These are phyloP conservation scores for Oreochromis aureus DNA, from an alignment of 2,113 vertebrate genomes.

Conservation along the genomic window DNA sequence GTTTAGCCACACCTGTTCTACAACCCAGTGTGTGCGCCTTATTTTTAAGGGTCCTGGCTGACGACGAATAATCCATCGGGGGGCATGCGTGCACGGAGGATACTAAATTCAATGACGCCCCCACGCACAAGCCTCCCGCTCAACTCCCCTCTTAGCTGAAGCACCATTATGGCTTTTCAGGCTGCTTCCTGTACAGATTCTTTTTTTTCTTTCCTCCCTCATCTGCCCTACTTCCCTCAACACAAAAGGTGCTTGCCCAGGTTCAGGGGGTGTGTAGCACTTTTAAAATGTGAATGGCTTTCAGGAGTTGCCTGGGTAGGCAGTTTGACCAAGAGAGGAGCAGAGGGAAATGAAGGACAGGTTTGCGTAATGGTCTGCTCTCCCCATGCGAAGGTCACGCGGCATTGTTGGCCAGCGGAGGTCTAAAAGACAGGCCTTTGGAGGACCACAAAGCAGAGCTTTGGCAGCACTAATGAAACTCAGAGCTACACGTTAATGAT, in stretches of 20 bases:
- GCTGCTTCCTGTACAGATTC: constrained; percentile 82
- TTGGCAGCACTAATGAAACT: constrained; percentile 82
- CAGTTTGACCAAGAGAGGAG: constrained; percentile 11
- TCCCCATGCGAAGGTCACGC: constrained; percentile 63
- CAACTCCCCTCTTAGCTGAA: constrained; percentile 70
- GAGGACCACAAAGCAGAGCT: constrained; percentile 81
- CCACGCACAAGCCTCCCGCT: constrained; percentile 63
- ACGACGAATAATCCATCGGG: not conserved
- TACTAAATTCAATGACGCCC: constrained; percentile 78
- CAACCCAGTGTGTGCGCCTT: not conserved
- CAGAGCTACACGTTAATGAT: constrained; percentile 86
- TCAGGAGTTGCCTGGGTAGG: constrained; percentile 45
- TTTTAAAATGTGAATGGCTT: constrained; percentile 69
- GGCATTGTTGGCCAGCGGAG: constrained; percentile 79
- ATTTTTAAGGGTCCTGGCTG: not conserved
- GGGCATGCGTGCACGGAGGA: constrained; percentile 46
- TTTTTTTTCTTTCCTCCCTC: constrained; percentile 66
- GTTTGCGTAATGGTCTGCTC: constrained; percentile 78
- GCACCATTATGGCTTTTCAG: constrained; percentile 83
- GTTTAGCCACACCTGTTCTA: constrained; percentile 38
- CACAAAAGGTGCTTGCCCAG: constrained; percentile 78
- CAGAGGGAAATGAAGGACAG: constrained; percentile 70
- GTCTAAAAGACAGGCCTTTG: constrained; percentile 77
- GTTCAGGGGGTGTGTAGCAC: constrained; percentile 67
- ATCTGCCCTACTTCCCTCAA: constrained; percentile 55